phyloP scores from a whole-genome alignment of 2,113 vertebrate genomes.

The Poeciliopsis turrubarensis region DNA sequence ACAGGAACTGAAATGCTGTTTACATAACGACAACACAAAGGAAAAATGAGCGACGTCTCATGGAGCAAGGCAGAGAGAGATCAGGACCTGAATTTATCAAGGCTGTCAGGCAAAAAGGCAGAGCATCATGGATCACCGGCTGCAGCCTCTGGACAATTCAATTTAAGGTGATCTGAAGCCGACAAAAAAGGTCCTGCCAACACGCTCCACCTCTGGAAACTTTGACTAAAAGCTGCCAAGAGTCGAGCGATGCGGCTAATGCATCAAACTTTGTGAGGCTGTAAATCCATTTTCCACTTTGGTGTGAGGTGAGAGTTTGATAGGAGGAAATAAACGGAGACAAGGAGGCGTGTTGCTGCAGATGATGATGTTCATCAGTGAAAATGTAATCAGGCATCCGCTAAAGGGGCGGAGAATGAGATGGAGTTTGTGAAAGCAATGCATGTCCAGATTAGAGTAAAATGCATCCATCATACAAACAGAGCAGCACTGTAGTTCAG shows the following conservation, averaged over 20 bases:
- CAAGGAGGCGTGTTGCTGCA: not conserved
- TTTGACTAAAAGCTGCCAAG: constrained; percentile 35
- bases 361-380: constrained; percentile 35
- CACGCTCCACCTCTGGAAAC: constrained; percentile 33
- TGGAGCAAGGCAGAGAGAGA: constrained; percentile 33
- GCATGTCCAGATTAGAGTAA: constrained; percentile 31
- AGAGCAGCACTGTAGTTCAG: constrained; percentile 11
- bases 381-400: constrained; percentile 50
- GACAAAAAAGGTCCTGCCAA: constrained; percentile 39
- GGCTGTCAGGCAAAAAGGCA: constrained; percentile 53
- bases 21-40: constrained; percentile 20
- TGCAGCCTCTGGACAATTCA: constrained; percentile 54
- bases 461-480: constrained; percentile 18
- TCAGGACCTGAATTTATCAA: constrained; percentile 67
- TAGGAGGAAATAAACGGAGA: constrained; percentile 13
- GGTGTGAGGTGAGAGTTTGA: constrained; percentile 9
- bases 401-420: constrained; percentile 47
- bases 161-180: constrained; percentile 56
- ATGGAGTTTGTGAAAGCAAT: constrained; percentile 34
- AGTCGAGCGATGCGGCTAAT: not conserved
- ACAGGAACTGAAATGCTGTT: constrained; percentile 30
- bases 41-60: not conserved
- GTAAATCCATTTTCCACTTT: not conserved
- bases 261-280: not conserved
- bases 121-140: constrained; percentile 63